Evolutionary conservation across 2,797 vertebrate species (phyloP), one percentile per base, ranked within the genome.

Genomic region (Helostoma temminkii): DNA sequence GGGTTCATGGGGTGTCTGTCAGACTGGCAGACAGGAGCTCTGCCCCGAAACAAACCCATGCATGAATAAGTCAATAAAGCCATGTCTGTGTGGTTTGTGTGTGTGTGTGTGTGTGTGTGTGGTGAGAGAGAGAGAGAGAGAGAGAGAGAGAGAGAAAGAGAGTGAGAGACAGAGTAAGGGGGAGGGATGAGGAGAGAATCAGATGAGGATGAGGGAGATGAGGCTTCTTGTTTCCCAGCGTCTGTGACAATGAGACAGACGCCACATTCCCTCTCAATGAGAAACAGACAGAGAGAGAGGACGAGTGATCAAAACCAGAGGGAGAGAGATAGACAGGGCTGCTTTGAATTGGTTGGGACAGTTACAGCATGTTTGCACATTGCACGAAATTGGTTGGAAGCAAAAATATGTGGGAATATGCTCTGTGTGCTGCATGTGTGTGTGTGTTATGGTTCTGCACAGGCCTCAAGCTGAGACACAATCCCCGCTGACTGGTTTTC

Each of bases 21-120:
- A 91, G 87, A 85, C 82, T 83, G 84, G 74, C 87, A 91, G 86
- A 92, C 89, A 85, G 81, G 86, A 89, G 86, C 84, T 82, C 75
- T 90, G 88, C 76, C 91, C 84, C 70, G 73, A 91, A 92, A 93
- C 84, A 93, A 91, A 93, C 84, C 85, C 86, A 92, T 87, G 90
- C 92, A 92, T 92, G 84, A 92, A 92, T 91, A 91, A 91, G 88
- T 91, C 89, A 92, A 92, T 92, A 92, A 89, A 89, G 74, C 63
- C 53, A 64, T 76, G 80, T 80, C 56, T 83, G 69, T 83, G 70
- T 24, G 2, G 66, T 50, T 48, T 54, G 59, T 60, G 48, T 65
- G 52, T 64, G 52, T 63, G 28, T 56, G 54, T 24, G 39, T 46
- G 64, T 45, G 55, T 60, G 54, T 39, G 47, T 37, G 55, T 34